phyloP scores from a whole-genome alignment of 2,888 invertebrate genomes.

The Lamellibrachia satsuma region DNA sequence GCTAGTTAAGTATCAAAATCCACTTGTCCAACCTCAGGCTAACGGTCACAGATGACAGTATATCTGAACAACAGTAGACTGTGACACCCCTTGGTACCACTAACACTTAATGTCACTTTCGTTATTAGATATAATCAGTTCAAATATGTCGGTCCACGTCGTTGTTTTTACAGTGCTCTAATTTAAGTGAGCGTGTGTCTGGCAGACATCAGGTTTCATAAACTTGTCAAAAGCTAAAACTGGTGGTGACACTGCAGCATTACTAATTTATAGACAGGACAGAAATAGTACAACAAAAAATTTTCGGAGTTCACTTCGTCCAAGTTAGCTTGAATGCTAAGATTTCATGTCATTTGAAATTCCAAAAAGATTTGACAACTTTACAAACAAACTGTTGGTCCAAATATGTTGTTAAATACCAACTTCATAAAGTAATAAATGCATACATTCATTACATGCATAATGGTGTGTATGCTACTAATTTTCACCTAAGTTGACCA shows the following conservation, averaged over 20 bases:
- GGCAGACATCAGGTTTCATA: not conserved
- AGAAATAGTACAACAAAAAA: too few species aligned
- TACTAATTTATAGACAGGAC: too few species aligned
- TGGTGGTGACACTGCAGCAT: too few species aligned
- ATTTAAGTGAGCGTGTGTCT: not conserved
- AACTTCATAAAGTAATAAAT: not conserved
- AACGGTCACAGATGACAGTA: not conserved
- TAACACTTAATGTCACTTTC: not conserved
- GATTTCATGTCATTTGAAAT: not conserved
- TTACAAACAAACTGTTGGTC: not conserved
- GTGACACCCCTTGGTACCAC: not conserved
- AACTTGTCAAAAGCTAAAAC: too few species aligned
- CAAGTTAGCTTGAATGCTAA: not conserved
- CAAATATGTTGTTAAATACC: not conserved
- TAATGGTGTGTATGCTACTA: not conserved
- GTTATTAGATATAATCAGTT: not conserved
- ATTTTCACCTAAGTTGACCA: not conserved
- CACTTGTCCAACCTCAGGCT: too few species aligned
- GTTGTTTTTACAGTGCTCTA: not conserved
- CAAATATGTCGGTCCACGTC: not conserved
- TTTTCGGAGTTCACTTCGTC: too few species aligned
- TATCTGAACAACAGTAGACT: not conserved
- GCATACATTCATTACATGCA: not conserved
- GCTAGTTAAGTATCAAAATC: too few species aligned
- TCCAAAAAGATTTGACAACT: not conserved